Conservation (phyloP, 2,888 invertebrate species). For the Alcis repandata region DNA sequence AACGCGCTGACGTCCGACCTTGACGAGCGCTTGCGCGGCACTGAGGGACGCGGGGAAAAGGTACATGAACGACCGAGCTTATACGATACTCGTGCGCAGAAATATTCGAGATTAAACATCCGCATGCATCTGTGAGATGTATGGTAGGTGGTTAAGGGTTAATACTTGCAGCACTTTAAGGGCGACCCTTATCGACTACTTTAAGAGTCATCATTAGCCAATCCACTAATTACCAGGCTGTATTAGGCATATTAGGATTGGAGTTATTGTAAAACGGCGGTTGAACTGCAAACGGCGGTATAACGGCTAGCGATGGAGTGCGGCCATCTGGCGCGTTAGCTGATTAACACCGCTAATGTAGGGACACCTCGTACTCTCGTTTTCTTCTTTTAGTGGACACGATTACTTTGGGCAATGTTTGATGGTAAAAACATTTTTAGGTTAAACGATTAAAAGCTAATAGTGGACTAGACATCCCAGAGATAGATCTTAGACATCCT, state of each 20-base stretch:
- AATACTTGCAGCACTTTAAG: constrained; percentile 30
- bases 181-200: constrained; percentile 46
- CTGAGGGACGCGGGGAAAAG: no score
- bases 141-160: no score
- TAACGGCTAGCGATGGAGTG: constrained; percentile 58
- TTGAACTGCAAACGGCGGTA: constrained; percentile 60
- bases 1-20: no score
- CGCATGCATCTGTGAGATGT: no score
- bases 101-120: no score
- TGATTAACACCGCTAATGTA: constrained; percentile 68
- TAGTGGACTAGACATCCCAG: no score
- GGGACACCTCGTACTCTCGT: constrained; percentile 43
- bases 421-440: neutral
- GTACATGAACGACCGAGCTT: no score
- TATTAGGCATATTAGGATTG: constrained; percentile 74
- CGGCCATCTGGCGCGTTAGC: constrained; percentile 75
- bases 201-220: constrained; percentile 53
- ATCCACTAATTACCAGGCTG: constrained; percentile 31
- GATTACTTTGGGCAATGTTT: constrained; percentile 21
- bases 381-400: constrained; percentile 48
- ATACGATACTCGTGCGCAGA: no score
- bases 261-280: constrained; percentile 78
- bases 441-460: no score
- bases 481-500: no score
- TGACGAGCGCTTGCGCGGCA: no score